phyloP scores from a whole-genome alignment of 2,797 vertebrate genomes.

The Sciaenops ocellatus region DNA sequence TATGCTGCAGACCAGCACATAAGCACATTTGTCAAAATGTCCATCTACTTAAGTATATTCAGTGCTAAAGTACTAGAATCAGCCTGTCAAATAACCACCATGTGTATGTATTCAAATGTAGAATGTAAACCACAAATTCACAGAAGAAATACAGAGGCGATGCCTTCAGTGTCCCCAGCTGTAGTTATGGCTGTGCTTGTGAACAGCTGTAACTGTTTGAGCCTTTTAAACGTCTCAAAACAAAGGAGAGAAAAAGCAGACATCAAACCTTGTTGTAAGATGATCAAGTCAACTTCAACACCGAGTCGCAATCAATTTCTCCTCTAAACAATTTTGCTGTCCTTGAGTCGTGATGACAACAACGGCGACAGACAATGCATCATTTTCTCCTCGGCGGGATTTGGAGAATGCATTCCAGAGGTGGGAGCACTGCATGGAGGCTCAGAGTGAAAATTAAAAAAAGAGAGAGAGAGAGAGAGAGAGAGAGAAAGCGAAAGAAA shows the following conservation, averaged over 20 bases:
- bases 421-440: constrained; percentile 51
- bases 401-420: constrained; percentile 66
- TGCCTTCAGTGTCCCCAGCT: background rate
- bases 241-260: background rate
- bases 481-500: constrained; percentile 28
- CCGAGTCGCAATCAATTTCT: constrained; percentile 25
- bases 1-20: background rate
- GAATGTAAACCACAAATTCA: background rate
- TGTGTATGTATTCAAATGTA: background rate
- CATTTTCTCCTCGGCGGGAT: constrained; percentile 34
- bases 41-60: background rate
- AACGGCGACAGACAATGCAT: constrained; percentile 37
- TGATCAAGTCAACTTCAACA: background rate
- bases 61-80: background rate
- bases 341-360: constrained; percentile 44
- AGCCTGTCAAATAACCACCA: background rate
- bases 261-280: background rate
- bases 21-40: background rate
- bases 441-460: constrained; percentile 39
- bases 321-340: constrained; percentile 34
- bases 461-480: constrained; percentile 13
- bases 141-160: background rate
- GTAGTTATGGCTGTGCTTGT: background rate
- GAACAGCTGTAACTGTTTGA: background rate
- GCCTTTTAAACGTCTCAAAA: background rate